phyloP scores from a whole-genome alignment of 2,797 vertebrate species.

The Hippoglossus hippoglossus region DNA sequence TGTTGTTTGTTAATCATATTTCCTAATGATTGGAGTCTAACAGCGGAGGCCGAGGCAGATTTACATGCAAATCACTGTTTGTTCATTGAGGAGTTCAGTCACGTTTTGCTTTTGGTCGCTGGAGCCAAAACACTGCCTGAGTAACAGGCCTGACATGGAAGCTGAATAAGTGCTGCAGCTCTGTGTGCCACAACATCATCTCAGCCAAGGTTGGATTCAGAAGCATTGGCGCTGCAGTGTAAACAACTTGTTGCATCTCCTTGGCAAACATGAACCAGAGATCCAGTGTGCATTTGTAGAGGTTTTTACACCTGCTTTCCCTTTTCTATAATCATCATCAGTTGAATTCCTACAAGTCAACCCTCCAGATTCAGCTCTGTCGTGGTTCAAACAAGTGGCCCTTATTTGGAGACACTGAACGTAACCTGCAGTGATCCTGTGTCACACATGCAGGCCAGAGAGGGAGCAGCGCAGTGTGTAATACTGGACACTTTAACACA shows the following conservation, averaged over 20 bases:
- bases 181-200: constrained; percentile 6
- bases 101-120: constrained; percentile 42
- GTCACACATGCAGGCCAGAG: constrained; percentile 6
- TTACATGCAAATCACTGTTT: constrained; percentile 45
- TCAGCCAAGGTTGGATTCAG: not conserved
- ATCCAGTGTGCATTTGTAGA: no score
- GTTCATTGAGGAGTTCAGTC: constrained; percentile 45
- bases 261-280: not conserved
- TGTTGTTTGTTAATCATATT: not conserved
- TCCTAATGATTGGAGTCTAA: no score
- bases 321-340: no score
- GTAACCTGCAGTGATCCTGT: no score
- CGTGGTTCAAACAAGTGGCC: constrained; percentile 19
- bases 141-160: not conserved
- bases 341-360: no score
- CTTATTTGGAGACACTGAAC: constrained; percentile 23
- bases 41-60: constrained; percentile 3
- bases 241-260: not conserved
- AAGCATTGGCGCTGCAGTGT: not conserved
- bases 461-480: not conserved
- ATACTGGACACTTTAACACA: not conserved
- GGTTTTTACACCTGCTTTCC: no score
- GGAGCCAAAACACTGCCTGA: constrained; percentile 26
- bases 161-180: not conserved
- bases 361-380: not conserved